Conservation (phyloP, 2,888 invertebrate genomes). For the Troilus luridus region DNA sequence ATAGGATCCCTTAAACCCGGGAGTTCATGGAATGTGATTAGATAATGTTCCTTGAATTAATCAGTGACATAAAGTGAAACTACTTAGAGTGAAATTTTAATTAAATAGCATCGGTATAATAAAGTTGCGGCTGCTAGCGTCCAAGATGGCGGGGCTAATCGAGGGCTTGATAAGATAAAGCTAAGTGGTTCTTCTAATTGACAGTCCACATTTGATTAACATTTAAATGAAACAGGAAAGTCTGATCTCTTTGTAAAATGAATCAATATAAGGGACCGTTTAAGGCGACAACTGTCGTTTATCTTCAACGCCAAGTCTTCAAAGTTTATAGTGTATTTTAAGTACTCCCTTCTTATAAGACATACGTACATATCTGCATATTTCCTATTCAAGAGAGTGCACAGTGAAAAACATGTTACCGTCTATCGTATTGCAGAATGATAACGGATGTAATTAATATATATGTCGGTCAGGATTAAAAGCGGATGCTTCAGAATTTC, state of each 20-base stretch:
- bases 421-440: no score
- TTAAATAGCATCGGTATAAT: background rate
- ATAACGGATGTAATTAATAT: no score
- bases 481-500: no score
- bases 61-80: background rate
- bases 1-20: background rate
- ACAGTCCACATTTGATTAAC: slow-evolving; percentile 32
- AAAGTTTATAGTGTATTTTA: background rate
- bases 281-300: background rate
- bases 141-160: slow-evolving; percentile 5
- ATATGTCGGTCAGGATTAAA: no score
- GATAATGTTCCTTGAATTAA: background rate
- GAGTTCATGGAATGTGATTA: background rate
- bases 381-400: background rate
- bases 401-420: no score
- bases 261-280: slow-evolving; percentile 8
- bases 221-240: slow-evolving; percentile 23
- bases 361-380: no score
- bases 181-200: slow-evolving; percentile 40
- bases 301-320: background rate
- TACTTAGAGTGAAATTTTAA: slow-evolving; percentile 35
- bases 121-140: background rate
- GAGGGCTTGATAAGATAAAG: slow-evolving; percentile 1
- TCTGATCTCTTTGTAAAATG: background rate
- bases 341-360: background rate